Percentiles rank a stretch among this genome's conserved stretches.
These are phyloP conservation scores for Herpetotheres cachinnans DNA, from an alignment of 2,113 vertebrate genomes.

Conservation along the genomic window DNA sequence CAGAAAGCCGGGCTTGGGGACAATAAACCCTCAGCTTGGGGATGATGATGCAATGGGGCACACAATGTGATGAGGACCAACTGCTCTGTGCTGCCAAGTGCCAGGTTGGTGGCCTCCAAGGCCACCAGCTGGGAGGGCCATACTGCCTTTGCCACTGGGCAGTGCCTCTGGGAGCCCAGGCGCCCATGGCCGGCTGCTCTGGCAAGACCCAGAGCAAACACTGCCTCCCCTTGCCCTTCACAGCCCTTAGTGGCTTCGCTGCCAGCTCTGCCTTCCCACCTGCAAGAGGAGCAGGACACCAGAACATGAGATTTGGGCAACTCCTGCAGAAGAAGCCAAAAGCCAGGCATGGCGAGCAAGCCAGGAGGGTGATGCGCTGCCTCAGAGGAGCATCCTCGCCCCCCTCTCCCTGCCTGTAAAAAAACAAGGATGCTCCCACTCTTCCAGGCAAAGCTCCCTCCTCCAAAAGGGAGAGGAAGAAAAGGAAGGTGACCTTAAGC, in stretches of 20 bases:
- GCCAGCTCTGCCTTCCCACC: not conserved
- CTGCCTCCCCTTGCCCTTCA: not conserved
- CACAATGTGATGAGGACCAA: not conserved
- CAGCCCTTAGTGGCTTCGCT: not conserved
- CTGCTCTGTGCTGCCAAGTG: not conserved
- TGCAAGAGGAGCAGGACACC: not conserved
- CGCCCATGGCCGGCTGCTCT: rapidly evolving
- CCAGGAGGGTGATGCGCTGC: rapidly evolving
- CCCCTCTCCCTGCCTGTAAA: not conserved
- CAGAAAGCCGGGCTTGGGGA: not conserved
- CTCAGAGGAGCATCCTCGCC: rapidly evolving
- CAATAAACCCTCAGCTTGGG: not conserved
- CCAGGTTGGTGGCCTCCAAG: not conserved
- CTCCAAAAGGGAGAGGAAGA: not conserved
- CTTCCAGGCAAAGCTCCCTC: not conserved
- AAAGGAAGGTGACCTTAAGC: not conserved
- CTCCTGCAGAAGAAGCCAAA: not conserved
- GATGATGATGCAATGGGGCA: not conserved
- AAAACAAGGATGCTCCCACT: rapidly evolving
- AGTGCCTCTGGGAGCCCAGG: not conserved
- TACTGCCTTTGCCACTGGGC: not conserved
- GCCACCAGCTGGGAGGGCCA: not conserved
- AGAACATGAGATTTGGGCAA: not conserved
- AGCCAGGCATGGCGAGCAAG: rapidly evolving
- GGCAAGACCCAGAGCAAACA: not conserved